A percentile compares a stretch with the other conserved stretches of the same genome.
These are phyloP conservation scores for Pempheris klunzingeri DNA, from an alignment of 2,797 vertebrate genomes.

Conservation along the genomic window DNA sequence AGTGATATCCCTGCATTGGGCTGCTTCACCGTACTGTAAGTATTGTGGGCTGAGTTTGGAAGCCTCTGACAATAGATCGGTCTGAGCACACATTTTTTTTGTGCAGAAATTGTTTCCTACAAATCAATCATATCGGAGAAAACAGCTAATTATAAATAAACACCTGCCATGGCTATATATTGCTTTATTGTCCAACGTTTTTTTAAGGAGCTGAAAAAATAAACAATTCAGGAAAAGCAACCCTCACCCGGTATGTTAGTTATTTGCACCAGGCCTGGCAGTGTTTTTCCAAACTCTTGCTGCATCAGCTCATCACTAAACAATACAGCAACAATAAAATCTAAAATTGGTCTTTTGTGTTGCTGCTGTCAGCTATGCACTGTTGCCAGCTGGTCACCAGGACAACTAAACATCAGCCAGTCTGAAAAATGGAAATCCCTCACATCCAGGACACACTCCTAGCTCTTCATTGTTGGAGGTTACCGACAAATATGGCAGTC, in stretches of 20 bases:
- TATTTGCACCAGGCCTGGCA: not conserved
- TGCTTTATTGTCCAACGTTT: not conserved
- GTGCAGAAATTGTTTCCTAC: not conserved
- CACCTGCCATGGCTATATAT: not conserved
- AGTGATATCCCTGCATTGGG: not conserved
- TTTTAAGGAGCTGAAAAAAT: conserved; percentile 10
- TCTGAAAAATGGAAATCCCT: conserved; percentile 23
- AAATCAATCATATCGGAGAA: conserved; percentile 12
- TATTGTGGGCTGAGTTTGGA: not conserved
- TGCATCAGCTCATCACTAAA: conserved; percentile 27
- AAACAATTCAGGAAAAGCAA: not conserved
- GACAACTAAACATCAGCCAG: not conserved
- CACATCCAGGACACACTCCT: not conserved
- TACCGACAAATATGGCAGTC: not conserved
- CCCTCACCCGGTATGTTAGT: not conserved
- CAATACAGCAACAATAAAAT: conserved; percentile 9
- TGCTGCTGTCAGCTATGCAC: conserved; percentile 18
- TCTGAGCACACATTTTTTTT: conserved; percentile 1
- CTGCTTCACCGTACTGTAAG: not conserved
- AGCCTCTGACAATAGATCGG: not conserved
- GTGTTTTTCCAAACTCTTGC: conserved; percentile 19
- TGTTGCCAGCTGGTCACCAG: conserved; percentile 15
- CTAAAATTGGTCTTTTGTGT: conserved; percentile 41
- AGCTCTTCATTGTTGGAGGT: conserved; percentile 12
- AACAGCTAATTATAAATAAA: conserved; percentile 19